Conservation (phyloP, 2,888 invertebrate species). For the Phalera bucephala region DNA sequence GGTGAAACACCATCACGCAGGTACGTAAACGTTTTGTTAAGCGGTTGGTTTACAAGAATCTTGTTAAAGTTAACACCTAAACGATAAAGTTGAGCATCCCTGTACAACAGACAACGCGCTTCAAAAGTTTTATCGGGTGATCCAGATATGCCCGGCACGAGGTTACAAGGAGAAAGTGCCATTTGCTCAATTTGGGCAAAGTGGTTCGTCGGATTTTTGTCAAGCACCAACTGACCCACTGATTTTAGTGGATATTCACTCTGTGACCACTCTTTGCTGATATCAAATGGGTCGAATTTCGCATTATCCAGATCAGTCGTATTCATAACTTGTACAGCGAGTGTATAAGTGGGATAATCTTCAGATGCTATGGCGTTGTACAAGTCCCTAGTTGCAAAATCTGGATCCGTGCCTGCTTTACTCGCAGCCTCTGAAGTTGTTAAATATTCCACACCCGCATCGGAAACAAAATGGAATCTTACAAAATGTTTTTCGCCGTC, state of each 20-base stretch:
- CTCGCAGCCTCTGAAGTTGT: constrained; percentile 85
- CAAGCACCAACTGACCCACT: constrained; percentile 91
- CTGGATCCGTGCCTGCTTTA: constrained; percentile 89
- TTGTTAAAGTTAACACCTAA: constrained; percentile 94
- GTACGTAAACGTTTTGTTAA: constrained; percentile 35
- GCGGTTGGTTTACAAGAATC: constrained; percentile 96
- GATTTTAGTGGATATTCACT: constrained; percentile 91
- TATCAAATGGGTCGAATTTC: constrained; percentile 93
- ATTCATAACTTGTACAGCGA: constrained; percentile 92
- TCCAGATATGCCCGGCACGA: constrained; percentile 94
- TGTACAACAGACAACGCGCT: constrained; percentile 91
- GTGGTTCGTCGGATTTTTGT: constrained; percentile 93
- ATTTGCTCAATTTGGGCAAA: constrained; percentile 95
- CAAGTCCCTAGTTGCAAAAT: constrained; percentile 92
- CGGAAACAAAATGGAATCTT: constrained; percentile 94
- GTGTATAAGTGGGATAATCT: constrained; percentile 88
- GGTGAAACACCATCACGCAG: not conserved
- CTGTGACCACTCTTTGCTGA: constrained; percentile 92
- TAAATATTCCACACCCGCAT: constrained; percentile 92
- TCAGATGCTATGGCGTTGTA: constrained; percentile 91
- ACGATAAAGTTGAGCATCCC: constrained; percentile 92
- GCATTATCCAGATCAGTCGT: constrained; percentile 88
- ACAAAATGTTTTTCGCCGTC: constrained; percentile 87
- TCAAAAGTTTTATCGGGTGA: constrained; percentile 95
- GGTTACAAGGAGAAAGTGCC: constrained; percentile 92